Conservation (phyloP, 1,140 invertebrate species). For the Magallana ariakensis region DNA sequence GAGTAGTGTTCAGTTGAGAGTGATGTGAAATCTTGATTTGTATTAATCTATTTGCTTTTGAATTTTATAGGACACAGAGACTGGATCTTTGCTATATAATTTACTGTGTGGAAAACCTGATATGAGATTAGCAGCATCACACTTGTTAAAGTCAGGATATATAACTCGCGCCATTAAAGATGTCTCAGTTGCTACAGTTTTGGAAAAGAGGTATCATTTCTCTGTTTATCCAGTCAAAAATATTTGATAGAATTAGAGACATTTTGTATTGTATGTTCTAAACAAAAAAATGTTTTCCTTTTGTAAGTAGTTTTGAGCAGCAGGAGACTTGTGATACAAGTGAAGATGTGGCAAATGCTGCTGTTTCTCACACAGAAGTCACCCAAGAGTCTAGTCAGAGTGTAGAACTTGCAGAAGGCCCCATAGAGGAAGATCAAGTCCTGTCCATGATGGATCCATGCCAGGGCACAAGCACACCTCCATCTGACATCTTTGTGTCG, state of each 20-base stretch:
- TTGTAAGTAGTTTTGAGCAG: no score
- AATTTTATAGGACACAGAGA: slow-evolving; percentile 14
- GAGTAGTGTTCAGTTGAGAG: no score
- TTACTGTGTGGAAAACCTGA: slow-evolving; percentile 28
- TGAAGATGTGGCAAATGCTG: not conserved
- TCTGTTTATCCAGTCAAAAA: no score
- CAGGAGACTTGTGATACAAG: not conserved
- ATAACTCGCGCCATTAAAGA: slow-evolving; percentile 3
- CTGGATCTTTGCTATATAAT: slow-evolving; percentile 23
- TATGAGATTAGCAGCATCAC: not conserved
- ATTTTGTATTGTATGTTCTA: no score
- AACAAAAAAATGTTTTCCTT: no score
- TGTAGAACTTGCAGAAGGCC: not conserved
- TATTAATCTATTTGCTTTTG: not conserved
- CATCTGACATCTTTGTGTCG: not conserved
- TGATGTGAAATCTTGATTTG: no score
- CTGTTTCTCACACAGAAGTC: no score
- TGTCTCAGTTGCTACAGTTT: not conserved
- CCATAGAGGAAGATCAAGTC: not conserved
- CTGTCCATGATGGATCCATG: not conserved
- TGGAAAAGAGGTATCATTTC: not conserved
- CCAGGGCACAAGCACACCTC: not conserved
- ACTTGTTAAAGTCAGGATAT: slow-evolving; percentile 18
- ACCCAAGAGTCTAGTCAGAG: no score
- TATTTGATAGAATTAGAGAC: no score